Conservation (phyloP, 2,797 vertebrate species). For the Coilia nasus region DNA sequence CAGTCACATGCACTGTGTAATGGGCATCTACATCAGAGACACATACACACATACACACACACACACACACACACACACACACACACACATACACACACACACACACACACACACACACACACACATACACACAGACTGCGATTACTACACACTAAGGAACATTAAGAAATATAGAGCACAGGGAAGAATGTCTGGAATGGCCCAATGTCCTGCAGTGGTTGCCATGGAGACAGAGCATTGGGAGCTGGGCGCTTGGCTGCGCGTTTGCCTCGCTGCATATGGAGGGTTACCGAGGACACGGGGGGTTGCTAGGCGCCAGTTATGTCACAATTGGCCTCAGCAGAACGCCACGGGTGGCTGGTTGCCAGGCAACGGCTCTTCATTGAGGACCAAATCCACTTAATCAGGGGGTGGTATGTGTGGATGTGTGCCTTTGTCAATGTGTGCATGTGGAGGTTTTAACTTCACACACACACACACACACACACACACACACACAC, state of each 20-base stretch:
- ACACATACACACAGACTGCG: not conserved
- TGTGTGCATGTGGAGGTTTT: not conserved
- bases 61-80: not conserved
- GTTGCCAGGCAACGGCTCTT: conserved; percentile 4
- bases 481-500: no score
- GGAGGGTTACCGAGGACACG: not conserved
- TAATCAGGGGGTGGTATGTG: not conserved
- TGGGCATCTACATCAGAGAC: no score
- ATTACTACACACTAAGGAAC: not conserved
- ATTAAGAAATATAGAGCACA: not conserved
- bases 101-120: conserved; percentile 22
- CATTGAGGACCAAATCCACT: not conserved
- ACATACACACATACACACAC: not conserved
- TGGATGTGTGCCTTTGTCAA: not conserved
- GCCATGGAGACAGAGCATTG: not conserved
- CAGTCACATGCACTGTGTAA: no score
- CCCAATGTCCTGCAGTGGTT: not conserved
- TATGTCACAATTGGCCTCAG: not conserved
- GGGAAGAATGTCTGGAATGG: not conserved
- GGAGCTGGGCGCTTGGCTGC: not conserved
- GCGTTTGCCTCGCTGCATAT: not conserved
- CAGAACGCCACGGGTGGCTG: not conserved
- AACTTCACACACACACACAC: no score
- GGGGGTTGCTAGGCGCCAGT: not conserved
- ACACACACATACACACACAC: conserved; percentile 10